Base-by-base conservation (phyloP, 1,140 invertebrate species). In the Diorhabda elongata region DNA sequence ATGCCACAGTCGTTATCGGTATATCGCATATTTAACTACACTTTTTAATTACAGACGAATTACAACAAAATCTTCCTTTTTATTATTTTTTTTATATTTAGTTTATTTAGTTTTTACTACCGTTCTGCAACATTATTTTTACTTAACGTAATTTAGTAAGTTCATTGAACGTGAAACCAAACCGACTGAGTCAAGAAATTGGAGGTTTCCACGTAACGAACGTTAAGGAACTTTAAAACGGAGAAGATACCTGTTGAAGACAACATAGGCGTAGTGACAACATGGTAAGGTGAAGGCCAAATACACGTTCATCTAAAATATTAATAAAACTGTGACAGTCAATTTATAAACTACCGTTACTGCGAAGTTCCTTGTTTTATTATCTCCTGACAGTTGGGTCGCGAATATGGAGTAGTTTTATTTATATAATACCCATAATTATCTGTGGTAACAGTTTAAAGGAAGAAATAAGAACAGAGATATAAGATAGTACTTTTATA, bases 111-210 rank as follows among this genome's bases (percentile, higher is more conserved):
- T 2, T 52, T 52, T 52, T 52, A 52, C n/a, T 52, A 52, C 47
- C n/a, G 26, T 26, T 26, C 26, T 26, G 26, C 26, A 26, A 26
- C 26, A 26, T n/a, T 52, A n/a, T 52, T n/a, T 8, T 52, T 52
- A 52, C n/a, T 52, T 52, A 8, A 52, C 47, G 6, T 6, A n/a
- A n/a, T 52, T 52, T 52, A 52, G 6, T 52, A 65, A 60, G 65
- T 59, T 67, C 65, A 67, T 67, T 60, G 65, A 67, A 67, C 65
- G 58, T 11, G 42, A 42, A 52, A 43, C 41, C 41, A 43, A 41
- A 65, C 47, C 60, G 65, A 67, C 65, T 59, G 65, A 67, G 9
- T 60, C 65, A 60, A 66, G 65, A 67, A 67, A 56, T 59, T 45
- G 43, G 58, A 60, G 58, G 43, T n/a, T 6, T 67, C 65, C 65